Evolutionary conservation across 2,888 invertebrate species (phyloP).

Genomic region (Phalera bucephala): DNA sequence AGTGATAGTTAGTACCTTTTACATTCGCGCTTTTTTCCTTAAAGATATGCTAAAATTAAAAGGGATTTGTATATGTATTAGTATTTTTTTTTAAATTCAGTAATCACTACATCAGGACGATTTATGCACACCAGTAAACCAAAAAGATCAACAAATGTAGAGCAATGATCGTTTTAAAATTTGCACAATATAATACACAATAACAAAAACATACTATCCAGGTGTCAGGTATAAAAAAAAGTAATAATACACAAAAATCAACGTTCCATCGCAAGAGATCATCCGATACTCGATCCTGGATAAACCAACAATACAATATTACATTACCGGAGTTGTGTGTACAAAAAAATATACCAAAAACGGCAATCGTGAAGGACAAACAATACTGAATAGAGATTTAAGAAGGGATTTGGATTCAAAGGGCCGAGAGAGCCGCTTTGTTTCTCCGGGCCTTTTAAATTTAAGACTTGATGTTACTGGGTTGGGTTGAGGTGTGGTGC

Average conservation of each 20-base stretch:
- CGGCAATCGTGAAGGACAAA: conserved; percentile 50
- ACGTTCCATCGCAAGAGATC: conserved; percentile 33
- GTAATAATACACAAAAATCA: conserved; percentile 18
- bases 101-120: too few relatives aligned
- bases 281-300: conserved; percentile 60
- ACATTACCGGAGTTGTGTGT: conserved; percentile 57
- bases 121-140: too few relatives aligned
- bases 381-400: conserved; percentile 73
- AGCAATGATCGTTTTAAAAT: neutral
- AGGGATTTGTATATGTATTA: too few relatives aligned
- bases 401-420: conserved; percentile 77
- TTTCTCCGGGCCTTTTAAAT: conserved; percentile 68
- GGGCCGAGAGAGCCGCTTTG: conserved; percentile 54
- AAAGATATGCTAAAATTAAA: too few relatives aligned
- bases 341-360: conserved; percentile 50
- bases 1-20: too few relatives aligned
- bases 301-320: conserved; percentile 68
- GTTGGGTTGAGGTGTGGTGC: conserved; percentile 34
- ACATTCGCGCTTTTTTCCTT: too few relatives aligned
- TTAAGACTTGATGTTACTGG: conserved; percentile 60
- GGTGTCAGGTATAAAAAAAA: conserved; percentile 20
- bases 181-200: too few relatives aligned
- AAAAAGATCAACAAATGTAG: too few relatives aligned
- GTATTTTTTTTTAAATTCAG: too few relatives aligned
- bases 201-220: too few relatives aligned